Evolutionary conservation across 2,797 vertebrate species (phyloP), one percentile per base, ranked within the genome.

Genomic region (Sebastes iracundus): DNA sequence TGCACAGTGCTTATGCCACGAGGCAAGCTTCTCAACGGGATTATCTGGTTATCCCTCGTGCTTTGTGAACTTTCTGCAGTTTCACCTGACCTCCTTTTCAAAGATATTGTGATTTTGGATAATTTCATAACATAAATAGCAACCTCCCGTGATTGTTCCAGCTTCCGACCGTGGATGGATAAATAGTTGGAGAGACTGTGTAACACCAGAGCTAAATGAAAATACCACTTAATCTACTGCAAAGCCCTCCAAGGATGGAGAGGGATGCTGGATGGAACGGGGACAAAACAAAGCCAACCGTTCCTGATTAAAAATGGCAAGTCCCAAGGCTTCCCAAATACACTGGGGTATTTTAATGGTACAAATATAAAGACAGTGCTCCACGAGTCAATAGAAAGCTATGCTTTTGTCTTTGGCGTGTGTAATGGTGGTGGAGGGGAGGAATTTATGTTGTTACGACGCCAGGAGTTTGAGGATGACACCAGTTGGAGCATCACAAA

Each of bases 231-330:
- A 88, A 93, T 93, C 90, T 88, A 76, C 69, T 64, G 85, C 66
- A 87, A 90, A 91, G 77, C 87, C 89, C 86, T 91, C 85, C 71
- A 87, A 90, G 90, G 82, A 85, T 87, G 85, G 88, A 86, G 82
- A 64, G 85, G 85, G 75, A 86, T 80, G 61, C 64, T 68, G 79
- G 78, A 86, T 91, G 82, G 83, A 88, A 85, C 83, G 75, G 75
- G 75, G 86, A 91, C 66, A 79, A 90, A 86, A 90, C 89, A 91
- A 91, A 88, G 86, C 86, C 79, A 89, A 74, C 82, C 82, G 55
- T 67, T 90, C 73, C 85, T 89, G 89, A 91, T 91, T 91, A 91
- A 93, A 92, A 93, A 92, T 84, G 88, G 91, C 86, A 88, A 80
- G 77, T 90, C 91, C 88, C 87, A 87, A 83, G 86, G 79, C 88